Base-by-base conservation (phyloP, 2,888 invertebrate genomes). In the Caenorhabditis sp. region DNA sequence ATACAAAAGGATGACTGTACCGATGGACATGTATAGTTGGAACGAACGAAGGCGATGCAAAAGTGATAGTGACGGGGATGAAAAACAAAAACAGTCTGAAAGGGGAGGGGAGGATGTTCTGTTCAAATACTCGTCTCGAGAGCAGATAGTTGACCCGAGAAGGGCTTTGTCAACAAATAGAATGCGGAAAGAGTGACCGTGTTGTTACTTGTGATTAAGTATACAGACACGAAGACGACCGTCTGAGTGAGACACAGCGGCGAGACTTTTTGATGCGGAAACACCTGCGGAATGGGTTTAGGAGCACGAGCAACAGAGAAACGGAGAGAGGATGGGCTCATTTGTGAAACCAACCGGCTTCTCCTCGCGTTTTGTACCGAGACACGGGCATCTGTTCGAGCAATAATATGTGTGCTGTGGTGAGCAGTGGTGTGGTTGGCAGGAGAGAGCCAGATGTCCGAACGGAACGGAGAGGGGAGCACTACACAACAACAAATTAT, bases 131-230 rank as follows among this genome's bases (percentile, higher is more conserved):
- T 30, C 50, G 43, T 59, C 58, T 59, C 43, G 48, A 66, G 66
- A 48, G 43, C 27, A 50, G 53, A 56, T 56, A 66, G 66, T 66
- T 56, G 58, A 56, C 66, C 66, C 66, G 48, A 50, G 52, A 50
- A 65, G 63, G 45, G 52, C 15, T 22, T 22, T 30, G 58, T 68
- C 56, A 50, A 59, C 65, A 65, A 53, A 63, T 63, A 39, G 32
- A 43, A 52, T 56, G 26, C 32, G 62, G 62, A 43, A 50, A 61
- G 35, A 24, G 39, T 17, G 26, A 58, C 35, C 20, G 13, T 68
- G 68, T 68, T 68, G 68, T 68, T 68, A 59, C 68, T 68, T 68
- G 59, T 68, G 68, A 68, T 68, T 68, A 68, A 43, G 35, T 37
- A 27, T 6, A 48, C 45, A 53, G 68, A 68, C 56, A 58, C 24